Percentiles rank a stretch among this genome's conserved stretches.
phyloP scores from a whole-genome alignment of 2,888 invertebrate genomes.

The Drosophila atripex region DNA sequence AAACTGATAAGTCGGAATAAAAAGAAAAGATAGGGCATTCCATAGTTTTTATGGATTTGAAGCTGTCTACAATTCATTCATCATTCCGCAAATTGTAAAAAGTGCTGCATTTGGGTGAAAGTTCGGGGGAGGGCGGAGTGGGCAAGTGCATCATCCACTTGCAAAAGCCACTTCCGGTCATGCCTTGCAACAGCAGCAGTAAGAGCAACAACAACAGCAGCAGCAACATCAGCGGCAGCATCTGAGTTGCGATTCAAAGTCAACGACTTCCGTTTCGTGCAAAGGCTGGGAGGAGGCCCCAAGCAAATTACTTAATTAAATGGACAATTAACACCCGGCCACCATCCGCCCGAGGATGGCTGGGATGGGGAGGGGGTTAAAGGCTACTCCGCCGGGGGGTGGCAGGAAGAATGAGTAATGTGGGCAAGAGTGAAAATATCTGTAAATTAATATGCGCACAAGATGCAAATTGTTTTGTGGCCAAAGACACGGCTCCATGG shows the following conservation, averaged over 20 bases:
- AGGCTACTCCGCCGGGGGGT: conserved; percentile 26
- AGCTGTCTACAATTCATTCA: conserved; percentile 1
- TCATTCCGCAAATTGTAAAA: conserved; percentile 26
- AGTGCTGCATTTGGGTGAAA: conserved; percentile 39
- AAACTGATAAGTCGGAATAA: background rate
- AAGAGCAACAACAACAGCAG: conserved; percentile 15
- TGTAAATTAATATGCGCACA: conserved; percentile 80
- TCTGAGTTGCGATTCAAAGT: conserved; percentile 71
- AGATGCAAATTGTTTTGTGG: conserved; percentile 78
- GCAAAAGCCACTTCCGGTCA: conserved; percentile 52
- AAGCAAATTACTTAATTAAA: conserved; percentile 82
- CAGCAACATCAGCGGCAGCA: conserved; percentile 32
- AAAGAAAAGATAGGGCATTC: conserved; percentile 19
- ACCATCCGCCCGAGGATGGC: conserved; percentile 39
- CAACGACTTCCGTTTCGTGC: conserved; percentile 80
- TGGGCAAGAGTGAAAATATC: conserved; percentile 73
- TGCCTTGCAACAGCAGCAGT: conserved; percentile 29
- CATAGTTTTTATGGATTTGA: background rate
- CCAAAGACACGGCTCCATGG: conserved; percentile 64
- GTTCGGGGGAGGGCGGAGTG: conserved; percentile 2
- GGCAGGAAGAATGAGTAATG: conserved; percentile 66
- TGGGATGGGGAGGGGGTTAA: conserved; percentile 17
- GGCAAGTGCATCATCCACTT: conserved; percentile 26
- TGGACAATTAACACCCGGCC: conserved; percentile 80
- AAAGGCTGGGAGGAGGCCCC: conserved; percentile 21